Conservation (phyloP, 1,140 invertebrate genomes). For the Achroia grisella region DNA sequence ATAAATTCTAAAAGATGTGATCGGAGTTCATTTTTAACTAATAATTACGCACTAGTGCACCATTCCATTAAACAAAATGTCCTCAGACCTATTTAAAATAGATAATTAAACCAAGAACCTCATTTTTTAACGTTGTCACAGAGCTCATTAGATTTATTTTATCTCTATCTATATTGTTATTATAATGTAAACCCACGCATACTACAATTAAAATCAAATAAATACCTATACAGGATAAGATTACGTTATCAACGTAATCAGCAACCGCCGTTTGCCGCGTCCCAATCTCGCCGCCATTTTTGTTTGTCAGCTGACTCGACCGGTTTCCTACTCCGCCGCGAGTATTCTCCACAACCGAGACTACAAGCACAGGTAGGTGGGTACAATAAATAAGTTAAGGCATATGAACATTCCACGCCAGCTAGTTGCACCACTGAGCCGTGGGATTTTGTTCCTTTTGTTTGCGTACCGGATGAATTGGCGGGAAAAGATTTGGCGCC, state of each 20-base stretch:
- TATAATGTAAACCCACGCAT: too few relatives aligned
- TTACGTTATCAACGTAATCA: constrained; percentile 33
- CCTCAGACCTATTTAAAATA: too few relatives aligned
- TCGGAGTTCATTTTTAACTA: too few relatives aligned
- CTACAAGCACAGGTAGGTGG: constrained; percentile 53
- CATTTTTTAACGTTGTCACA: too few relatives aligned
- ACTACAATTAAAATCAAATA: too few relatives aligned
- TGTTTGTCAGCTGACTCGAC: constrained; percentile 48
- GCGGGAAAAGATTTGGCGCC: constrained; percentile 30
- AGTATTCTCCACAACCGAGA: constrained; percentile 35
- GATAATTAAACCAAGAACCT: too few relatives aligned
- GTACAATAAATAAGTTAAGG: constrained; percentile 18
- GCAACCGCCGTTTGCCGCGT: constrained; percentile 15
- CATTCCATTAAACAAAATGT: too few relatives aligned
- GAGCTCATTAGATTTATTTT: too few relatives aligned
- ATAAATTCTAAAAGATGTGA: too few relatives aligned
- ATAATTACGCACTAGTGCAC: too few relatives aligned
- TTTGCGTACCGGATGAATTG: constrained; percentile 22
- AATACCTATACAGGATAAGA: constrained; percentile 27
- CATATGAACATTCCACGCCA: constrained; percentile 42
- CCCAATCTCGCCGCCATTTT: constrained; percentile 30
- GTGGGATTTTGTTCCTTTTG: constrained; percentile 37
- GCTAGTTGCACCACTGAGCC: constrained; percentile 25
- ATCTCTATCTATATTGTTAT: too few relatives aligned
- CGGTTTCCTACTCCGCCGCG: constrained; percentile 29